phyloP scores from a whole-genome alignment of 2,888 invertebrate genomes.

The Dolichopus griseipennis region DNA sequence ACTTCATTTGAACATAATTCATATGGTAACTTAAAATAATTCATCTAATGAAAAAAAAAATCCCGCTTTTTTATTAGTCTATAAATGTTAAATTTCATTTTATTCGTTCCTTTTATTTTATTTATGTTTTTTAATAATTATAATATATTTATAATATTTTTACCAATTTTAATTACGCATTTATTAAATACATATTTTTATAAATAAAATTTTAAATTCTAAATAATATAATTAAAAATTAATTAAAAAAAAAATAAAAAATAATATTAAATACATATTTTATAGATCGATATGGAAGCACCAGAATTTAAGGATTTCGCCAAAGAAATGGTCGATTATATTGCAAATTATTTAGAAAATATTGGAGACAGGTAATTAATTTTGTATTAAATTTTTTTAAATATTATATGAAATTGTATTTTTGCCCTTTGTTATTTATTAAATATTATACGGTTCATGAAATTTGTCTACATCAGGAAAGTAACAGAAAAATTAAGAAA shows the following conservation, averaged over 20 bases:
- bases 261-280: constrained; percentile 9
- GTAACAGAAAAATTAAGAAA: too few relatives aligned
- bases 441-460: too few relatives aligned
- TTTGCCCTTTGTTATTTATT: too few relatives aligned
- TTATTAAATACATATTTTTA: too few relatives aligned
- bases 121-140: background rate
- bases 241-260: constrained; percentile 9
- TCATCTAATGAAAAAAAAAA: too few relatives aligned
- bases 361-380: constrained; percentile 72
- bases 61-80: too few relatives aligned
- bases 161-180: background rate
- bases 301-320: constrained; percentile 78
- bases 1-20: too few relatives aligned
- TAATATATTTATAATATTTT: background rate
- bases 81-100: too few relatives aligned
- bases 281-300: constrained; percentile 60
- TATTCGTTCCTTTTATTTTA: background rate
- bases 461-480: too few relatives aligned
- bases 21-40: too few relatives aligned
- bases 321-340: constrained; percentile 89
- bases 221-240: constrained; percentile 4
- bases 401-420: too few relatives aligned
- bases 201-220: background rate
- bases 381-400: background rate
- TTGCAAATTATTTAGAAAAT: constrained; percentile 86